Evolutionary conservation across 1,140 invertebrate species (phyloP).

Genomic region (Drosophila chauvacae): DNA sequence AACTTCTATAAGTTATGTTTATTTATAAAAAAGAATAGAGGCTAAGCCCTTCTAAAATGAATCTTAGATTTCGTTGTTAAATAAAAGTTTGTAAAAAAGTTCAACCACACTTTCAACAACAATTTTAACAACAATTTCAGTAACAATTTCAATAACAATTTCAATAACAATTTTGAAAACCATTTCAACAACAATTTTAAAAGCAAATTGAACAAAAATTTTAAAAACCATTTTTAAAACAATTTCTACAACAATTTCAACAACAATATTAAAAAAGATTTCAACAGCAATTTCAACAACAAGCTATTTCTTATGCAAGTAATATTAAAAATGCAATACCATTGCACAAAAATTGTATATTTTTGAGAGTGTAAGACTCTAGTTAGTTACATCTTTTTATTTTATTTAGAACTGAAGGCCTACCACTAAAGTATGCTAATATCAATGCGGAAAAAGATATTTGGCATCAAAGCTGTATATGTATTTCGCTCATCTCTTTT

Average conservation of each 20-base stretch:
- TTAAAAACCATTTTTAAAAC: background rate
- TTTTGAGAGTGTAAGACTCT: background rate
- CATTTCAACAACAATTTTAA: background rate
- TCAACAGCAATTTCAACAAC: background rate
- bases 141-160: background rate
- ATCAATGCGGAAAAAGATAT: background rate
- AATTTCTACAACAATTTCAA: too few species aligned
- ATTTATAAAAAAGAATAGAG: background rate
- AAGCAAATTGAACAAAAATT: background rate
- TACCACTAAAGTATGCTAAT: background rate
- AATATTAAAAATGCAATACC: background rate
- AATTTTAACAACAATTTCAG: background rate
- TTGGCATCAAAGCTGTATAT: background rate
- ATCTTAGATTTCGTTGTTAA: background rate
- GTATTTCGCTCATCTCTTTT: background rate
- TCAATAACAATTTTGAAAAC: background rate
- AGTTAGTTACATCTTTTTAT: background rate
- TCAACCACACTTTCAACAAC: background rate
- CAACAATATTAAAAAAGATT: too few species aligned
- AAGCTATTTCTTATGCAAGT: background rate
- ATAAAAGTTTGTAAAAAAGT: too few species aligned
- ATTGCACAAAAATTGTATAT: accelerated
- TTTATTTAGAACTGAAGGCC: background rate
- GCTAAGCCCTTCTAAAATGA: background rate
- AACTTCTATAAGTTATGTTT: background rate